These are phyloP conservation scores for Nycticorax nycticorax DNA, from an alignment of 2,113 vertebrate genomes.

Conservation along the genomic window DNA sequence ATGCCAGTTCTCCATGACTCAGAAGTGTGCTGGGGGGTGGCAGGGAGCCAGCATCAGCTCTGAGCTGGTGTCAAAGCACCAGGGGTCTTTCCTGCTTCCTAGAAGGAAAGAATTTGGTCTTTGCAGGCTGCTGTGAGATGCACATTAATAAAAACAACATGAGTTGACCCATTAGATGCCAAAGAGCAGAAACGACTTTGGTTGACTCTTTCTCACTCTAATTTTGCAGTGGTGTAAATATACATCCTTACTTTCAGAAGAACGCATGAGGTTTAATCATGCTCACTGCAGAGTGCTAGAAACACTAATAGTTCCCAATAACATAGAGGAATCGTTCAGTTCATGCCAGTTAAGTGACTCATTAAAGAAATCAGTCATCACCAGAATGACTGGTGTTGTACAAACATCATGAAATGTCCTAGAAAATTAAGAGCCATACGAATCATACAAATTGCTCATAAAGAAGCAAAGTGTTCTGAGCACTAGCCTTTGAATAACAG, in stretches of 20 bases:
- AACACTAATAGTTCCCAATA: background rate
- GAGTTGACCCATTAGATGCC: background rate
- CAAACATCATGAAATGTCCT: constrained; percentile 54
- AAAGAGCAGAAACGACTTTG: background rate
- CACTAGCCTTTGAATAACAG: constrained; percentile 5
- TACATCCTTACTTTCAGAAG: background rate
- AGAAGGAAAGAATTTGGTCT: constrained; percentile 23
- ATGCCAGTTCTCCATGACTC: background rate
- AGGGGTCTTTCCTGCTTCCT: constrained; percentile 18
- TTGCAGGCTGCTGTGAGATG: background rate
- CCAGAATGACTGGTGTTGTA: background rate
- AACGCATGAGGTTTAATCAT: background rate
- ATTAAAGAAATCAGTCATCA: background rate
- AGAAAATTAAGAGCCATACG: background rate
- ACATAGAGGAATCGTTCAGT: background rate
- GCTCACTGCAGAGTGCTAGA: background rate
- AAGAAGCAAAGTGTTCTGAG: constrained; percentile 7
- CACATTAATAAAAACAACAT: background rate
- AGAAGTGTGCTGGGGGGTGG: background rate
- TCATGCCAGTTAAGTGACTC: background rate
- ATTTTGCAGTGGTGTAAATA: background rate
- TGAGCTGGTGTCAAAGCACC: background rate
- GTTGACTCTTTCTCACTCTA: background rate
- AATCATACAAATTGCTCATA: background rate
- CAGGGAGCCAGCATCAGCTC: background rate